Evolutionary conservation across 1,140 invertebrate species (phyloP).

Genomic region (Brachionus angularis): DNA sequence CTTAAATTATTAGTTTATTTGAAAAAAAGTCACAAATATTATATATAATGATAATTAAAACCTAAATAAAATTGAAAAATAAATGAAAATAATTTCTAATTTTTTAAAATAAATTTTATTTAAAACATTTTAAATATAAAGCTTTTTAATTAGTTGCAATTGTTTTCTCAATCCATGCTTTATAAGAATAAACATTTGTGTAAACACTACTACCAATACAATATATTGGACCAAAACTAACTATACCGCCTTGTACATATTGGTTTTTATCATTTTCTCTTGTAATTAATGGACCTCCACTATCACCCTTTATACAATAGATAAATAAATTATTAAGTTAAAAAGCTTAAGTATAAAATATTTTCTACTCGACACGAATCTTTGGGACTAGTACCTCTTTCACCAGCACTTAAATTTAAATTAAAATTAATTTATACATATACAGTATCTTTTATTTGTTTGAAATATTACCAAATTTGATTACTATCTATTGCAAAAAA

Average conservation of each 20-base stretch:
- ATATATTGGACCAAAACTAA: conserved; percentile 15
- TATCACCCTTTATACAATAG: conserved; percentile 11
- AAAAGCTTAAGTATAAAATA: background rate
- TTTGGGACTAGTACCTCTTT: background rate
- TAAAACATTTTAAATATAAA: too few relatives aligned
- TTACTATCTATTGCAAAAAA: background rate
- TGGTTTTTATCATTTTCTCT: background rate
- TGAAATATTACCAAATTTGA: conserved; percentile 1
- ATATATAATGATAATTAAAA: too few relatives aligned
- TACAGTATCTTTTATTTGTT: background rate
- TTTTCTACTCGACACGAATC: conserved; percentile 26
- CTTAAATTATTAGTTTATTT: too few relatives aligned
- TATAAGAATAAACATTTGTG: conserved; percentile 32
- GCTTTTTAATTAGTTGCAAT: conserved; percentile 3
- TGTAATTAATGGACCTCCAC: conserved; percentile 42
- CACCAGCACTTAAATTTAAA: conserved; percentile 6
- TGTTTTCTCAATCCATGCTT: conserved; percentile 29
- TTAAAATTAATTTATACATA: background rate
- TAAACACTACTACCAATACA: conserved; percentile 28
- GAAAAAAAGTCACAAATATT: too few relatives aligned
- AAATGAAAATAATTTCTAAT: too few relatives aligned
- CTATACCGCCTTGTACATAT: conserved; percentile 20
- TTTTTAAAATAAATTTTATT: too few relatives aligned
- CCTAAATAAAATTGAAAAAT: too few relatives aligned
- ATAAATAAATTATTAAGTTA: background rate